Evolutionary conservation across 2,888 invertebrate genomes (phyloP).

Genomic region (Himalopsyche anomala): DNA sequence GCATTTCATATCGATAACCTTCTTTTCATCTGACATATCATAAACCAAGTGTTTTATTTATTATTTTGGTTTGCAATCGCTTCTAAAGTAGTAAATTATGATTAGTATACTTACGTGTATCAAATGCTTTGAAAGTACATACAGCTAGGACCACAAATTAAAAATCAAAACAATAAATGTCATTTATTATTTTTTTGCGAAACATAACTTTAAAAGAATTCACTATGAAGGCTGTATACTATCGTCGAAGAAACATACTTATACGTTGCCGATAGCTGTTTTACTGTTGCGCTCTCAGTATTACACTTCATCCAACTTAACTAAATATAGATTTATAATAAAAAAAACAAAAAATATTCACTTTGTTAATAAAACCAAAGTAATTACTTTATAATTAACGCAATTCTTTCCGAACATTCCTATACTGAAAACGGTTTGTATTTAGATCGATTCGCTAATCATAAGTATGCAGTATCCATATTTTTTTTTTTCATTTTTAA

Average conservation of each 20-base stretch:
- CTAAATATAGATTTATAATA: too few relatives aligned
- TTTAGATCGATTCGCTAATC: too few relatives aligned
- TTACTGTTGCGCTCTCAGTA: background rate
- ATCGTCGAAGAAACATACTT: background rate
- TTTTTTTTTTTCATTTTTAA: too few relatives aligned
- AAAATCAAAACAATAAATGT: constrained; percentile 30
- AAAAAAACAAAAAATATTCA: too few relatives aligned
- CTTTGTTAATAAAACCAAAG: too few relatives aligned
- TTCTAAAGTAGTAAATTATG: constrained; percentile 18
- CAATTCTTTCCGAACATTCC: too few relatives aligned
- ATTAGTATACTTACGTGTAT: background rate
- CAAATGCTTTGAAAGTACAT: background rate
- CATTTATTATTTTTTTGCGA: constrained; percentile 10
- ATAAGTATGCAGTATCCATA: too few relatives aligned
- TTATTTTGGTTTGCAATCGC: background rate
- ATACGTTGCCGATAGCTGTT: background rate
- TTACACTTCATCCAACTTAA: background rate
- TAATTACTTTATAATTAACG: too few relatives aligned
- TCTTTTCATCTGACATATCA: background rate
- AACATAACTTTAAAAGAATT: background rate
- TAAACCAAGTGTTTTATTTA: constrained; percentile 11
- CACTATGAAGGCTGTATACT: constrained; percentile 2
- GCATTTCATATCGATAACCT: background rate
- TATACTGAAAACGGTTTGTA: too few relatives aligned
- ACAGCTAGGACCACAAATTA: background rate